phyloP scores from a whole-genome alignment of 2,888 invertebrate species.

The Sminthurides aquaticus region DNA sequence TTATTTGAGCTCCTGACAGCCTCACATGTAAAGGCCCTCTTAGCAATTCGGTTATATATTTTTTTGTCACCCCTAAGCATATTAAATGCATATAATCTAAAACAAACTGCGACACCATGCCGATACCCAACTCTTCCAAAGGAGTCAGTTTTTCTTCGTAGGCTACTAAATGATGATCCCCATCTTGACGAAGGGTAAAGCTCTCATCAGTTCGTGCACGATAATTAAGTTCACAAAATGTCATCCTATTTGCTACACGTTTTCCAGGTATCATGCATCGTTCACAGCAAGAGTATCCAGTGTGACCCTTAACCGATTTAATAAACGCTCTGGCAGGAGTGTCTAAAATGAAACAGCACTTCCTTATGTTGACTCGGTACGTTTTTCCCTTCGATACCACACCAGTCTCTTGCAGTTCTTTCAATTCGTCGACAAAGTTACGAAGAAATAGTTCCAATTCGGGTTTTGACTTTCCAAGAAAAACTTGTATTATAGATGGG shows the following conservation, averaged over 20 bases:
- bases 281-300: neutral
- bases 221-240: neutral
- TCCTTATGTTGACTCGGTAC: neutral
- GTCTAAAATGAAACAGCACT: neutral
- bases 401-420: neutral
- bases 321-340: slow-evolving; percentile 2
- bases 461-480: slow-evolving; percentile 16
- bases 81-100: slow-evolving; percentile 32
- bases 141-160: neutral
- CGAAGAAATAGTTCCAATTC: slow-evolving; percentile 2
- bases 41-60: neutral
- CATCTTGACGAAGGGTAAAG: neutral
- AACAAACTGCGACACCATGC: slow-evolving; percentile 18
- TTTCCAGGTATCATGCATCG: neutral
- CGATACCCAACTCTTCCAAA: slow-evolving; percentile 15
- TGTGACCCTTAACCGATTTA: neutral
- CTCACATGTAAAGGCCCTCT: neutral
- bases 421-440: slow-evolving; percentile 6
- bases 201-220: neutral
- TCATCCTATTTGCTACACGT: neutral
- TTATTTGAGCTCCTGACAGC: neutral
- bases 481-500: slow-evolving; percentile 12
- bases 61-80: slow-evolving; percentile 12
- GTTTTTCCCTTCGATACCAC: neutral
- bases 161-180: neutral